A percentile compares a stretch with the other conserved stretches of the same genome.
These are phyloP conservation scores for Cataglyphis rosenhaueri DNA, from an alignment of 2,888 invertebrate genomes.

Conservation along the genomic window DNA sequence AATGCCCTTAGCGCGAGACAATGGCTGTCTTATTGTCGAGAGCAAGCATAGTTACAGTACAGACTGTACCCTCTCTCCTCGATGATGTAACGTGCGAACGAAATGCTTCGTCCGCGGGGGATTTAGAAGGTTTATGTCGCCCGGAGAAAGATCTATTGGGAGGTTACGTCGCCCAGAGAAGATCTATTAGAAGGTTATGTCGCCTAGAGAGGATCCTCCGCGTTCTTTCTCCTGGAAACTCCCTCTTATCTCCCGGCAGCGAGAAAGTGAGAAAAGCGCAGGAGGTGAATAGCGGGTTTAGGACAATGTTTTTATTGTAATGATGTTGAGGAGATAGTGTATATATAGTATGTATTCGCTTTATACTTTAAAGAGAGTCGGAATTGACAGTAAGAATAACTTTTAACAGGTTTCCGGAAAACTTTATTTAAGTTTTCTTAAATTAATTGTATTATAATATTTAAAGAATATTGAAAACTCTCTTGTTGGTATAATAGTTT, in stretches of 20 bases:
- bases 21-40: background rate
- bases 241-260: constrained; percentile 54
- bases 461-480: background rate
- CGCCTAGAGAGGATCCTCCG: constrained; percentile 52
- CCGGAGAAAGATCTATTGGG: constrained; percentile 56
- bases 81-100: constrained; percentile 55
- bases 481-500: background rate
- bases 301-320: constrained; percentile 53
- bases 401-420: background rate
- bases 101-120: constrained; percentile 62
- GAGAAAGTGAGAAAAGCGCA: constrained; percentile 38
- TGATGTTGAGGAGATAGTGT: constrained; percentile 14
- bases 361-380: background rate
- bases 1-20: background rate
- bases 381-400: background rate
- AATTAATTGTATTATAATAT: background rate
- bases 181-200: constrained; percentile 55
- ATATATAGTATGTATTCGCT: background rate
- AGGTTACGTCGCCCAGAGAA: constrained; percentile 59
- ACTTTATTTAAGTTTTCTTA: background rate
- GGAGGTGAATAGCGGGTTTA: constrained; percentile 36
- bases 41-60: constrained; percentile 6
- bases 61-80: constrained; percentile 49
- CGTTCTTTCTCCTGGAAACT: constrained; percentile 63
- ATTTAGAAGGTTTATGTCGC: constrained; percentile 71